Base-by-base conservation (phyloP, 2,888 invertebrate species). In the Drosophila anomalipes region DNA sequence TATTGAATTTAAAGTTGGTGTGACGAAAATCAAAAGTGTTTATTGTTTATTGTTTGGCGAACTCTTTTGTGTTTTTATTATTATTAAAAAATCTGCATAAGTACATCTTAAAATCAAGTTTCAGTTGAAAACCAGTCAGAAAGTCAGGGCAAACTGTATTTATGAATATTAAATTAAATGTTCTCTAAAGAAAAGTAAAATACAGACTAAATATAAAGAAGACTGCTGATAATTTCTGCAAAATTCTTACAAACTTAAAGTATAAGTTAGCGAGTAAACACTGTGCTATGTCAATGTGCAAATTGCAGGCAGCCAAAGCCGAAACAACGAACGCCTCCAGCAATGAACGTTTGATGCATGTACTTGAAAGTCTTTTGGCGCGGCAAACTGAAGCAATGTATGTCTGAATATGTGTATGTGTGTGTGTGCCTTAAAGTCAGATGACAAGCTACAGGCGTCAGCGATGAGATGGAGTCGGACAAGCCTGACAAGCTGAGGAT, bases 321-420 rank as follows among this genome's bases (percentile, higher is more conserved):
- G 65, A 53, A 74, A 76, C 70, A 54, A 32, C 37, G n/a, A 64
- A 58, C 56, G 65, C 69, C 52, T 59, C 62, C 82, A 77, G 81
- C 78, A 78, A 87, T 82, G 82, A 78, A 60, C 77, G 72, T 82
- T 89, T 89, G 90, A 85, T 86, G 89, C 77, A 81, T 79, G 78
- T 71, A 89, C 88, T 85, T 82, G 81, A 81, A 81, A 87, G 63
- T 77, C 73, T 81, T 80, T 86, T 68, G 74, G 70, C 67, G 69
- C 61, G 54, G 61, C 64, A 59, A 35, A 49, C 66, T 69, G 67
- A 66, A 9, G 26, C 47, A 47, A 66, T 69, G 67, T 26, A 32
- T 41, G 39, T 22, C 35, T 26, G 16, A 54, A 62, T 28, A 44
- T 41, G 16, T 41, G 52, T 70, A 61, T 30, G 35, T 65, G 26